Evolutionary conservation across 2,888 invertebrate genomes (phyloP), one percentile per base, ranked within the genome.

Genomic region (Meandrusa payeni): DNA sequence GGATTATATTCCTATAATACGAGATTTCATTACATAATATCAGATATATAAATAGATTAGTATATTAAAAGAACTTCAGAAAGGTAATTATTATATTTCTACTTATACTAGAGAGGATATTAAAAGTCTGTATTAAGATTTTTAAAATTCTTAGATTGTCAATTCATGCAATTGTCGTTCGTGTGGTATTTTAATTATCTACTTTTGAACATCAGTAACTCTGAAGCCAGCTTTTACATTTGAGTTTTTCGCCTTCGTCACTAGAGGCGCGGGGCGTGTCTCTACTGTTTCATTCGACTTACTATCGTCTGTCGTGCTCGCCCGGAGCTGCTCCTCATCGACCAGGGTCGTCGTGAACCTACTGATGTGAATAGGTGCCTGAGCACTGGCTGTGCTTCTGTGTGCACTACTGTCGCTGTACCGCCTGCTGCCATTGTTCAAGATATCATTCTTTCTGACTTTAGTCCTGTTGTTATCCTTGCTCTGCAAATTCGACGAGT

Each of bases 341-440:
- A 87, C 85, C 36, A 80, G 51, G 0, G 85, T 87, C 0, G 85
- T 87, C 20, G 73, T 87, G 49, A 87, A 87, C 48, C 87, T 66
- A 58, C 75, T 85, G 32, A 68, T 65, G 1, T 64, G 55, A 3
- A 67, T 62, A n/a, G 55, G 43, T 5, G 55, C 51, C 41, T 71
- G 70, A 1, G 67, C 47, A 32, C 46, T 61, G 2, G 59, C 19
- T 48, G 65, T 76, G 51, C 61, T 71, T 51, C 77, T 85, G 53
- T 71, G 76, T 23, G 83, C 76, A 46, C 75, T 74, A 52, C 81
- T 74, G 27, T 86, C 86, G 47, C 82, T 83, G 43, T 74, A 80
- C 52, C 83, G 64, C 44, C 83, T 71, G 49, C 76, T 76, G 1
- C 73, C 79, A 40, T 79, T 79, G 46, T 83, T 83, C 1, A 82